phyloP scores from a whole-genome alignment of 2,888 invertebrate species.

The Zonitis immaculata region DNA sequence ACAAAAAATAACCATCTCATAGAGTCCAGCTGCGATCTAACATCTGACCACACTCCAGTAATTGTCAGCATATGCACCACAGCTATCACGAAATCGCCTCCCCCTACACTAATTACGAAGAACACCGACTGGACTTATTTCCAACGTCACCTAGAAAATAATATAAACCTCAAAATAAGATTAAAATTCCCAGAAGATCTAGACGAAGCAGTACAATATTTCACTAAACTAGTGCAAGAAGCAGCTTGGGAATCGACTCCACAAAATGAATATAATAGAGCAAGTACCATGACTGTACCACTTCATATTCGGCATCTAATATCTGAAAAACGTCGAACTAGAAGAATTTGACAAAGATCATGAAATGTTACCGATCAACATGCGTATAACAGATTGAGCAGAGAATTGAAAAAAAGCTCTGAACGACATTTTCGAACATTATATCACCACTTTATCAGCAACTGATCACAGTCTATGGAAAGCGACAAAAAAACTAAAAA shows the following conservation, averaged over 20 bases:
- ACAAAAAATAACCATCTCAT: slow-evolving; percentile 2
- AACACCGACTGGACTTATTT: neutral
- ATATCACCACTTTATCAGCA: neutral
- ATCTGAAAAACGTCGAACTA: neutral
- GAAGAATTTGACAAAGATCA: neutral
- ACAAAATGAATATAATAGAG: neutral
- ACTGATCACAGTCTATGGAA: slow-evolving; percentile 1
- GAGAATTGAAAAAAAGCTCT: neutral
- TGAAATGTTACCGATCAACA: neutral
- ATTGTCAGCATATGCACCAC: neutral
- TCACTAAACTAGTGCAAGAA: neutral
- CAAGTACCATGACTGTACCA: neutral
- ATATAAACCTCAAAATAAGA: neutral
- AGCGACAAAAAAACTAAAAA: neutral
- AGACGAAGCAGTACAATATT: neutral
- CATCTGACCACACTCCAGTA: neutral
- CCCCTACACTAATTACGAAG: neutral
- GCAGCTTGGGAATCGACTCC: neutral
- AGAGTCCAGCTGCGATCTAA: neutral
- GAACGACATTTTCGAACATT: neutral
- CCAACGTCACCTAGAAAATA: neutral
- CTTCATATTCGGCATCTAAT: neutral
- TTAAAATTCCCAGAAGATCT: neutral
- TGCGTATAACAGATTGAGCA: slow-evolving; percentile 3
- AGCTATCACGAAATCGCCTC: neutral